Evolutionary conservation across 2,113 vertebrate species (phyloP).

Genomic region (Gadus macrocephalus): DNA sequence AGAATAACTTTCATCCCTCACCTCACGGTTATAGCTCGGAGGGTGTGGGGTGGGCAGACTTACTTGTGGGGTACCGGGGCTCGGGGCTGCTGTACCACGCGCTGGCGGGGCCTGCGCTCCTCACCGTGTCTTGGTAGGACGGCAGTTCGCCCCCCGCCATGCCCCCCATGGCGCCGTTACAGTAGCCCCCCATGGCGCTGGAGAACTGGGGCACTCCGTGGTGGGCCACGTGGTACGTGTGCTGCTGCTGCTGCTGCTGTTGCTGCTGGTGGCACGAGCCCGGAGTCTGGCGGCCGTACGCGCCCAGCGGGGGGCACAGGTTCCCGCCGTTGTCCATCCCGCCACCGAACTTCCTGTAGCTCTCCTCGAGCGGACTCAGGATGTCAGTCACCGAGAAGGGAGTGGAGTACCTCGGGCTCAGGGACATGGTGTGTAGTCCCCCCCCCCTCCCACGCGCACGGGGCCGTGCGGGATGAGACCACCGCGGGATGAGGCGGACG

Average conservation of each 20-base stretch:
- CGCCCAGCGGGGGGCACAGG: slow-evolving; percentile 72
- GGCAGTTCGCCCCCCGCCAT: slow-evolving; percentile 77
- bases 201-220: slow-evolving; percentile 81
- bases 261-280: slow-evolving; percentile 54
- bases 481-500: not conserved
- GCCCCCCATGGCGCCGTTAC: slow-evolving; percentile 80
- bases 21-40: not conserved
- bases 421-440: slow-evolving; percentile 81
- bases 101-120: slow-evolving; percentile 67
- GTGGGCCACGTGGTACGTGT: slow-evolving; percentile 78
- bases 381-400: slow-evolving; percentile 93
- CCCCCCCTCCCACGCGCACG: slow-evolving; percentile 47
- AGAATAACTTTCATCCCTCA: no score
- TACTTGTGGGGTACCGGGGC: slow-evolving; percentile 85
- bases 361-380: slow-evolving; percentile 90
- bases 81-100: slow-evolving; percentile 87
- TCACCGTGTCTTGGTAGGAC: slow-evolving; percentile 81
- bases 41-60: slow-evolving; percentile 49
- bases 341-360: slow-evolving; percentile 83
- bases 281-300: slow-evolving; percentile 65
- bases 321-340: slow-evolving; percentile 77
- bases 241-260: slow-evolving; percentile 53
- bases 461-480: not conserved
- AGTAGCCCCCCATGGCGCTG: slow-evolving; percentile 81
- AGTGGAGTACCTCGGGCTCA: slow-evolving; percentile 91